phyloP scores from a whole-genome alignment of 1,140 invertebrate genomes.

The Latrodectus geometricus region DNA sequence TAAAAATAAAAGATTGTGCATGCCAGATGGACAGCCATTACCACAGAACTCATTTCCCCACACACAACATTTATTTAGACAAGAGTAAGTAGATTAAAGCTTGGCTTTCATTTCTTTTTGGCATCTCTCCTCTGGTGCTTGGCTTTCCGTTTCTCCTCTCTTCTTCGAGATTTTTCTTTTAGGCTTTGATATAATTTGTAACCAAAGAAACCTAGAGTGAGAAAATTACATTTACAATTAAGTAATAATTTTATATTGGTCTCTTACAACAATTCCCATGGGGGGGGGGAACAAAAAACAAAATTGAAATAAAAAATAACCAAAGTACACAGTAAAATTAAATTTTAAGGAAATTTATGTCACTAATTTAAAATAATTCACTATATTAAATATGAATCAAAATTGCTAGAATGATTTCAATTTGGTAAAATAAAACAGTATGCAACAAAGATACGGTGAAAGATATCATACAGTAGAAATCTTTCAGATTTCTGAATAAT shows the following conservation, averaged over 20 bases:
- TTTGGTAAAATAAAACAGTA: too few relatives aligned
- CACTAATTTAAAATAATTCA: too few relatives aligned
- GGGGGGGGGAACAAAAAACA: too few relatives aligned
- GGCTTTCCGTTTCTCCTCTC: conserved; percentile 78
- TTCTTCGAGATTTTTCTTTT: conserved; percentile 77
- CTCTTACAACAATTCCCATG: conserved; percentile 14
- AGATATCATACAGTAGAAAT: too few relatives aligned
- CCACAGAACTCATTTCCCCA: neutral
- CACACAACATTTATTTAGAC: conserved; percentile 28
- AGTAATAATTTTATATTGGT: too few relatives aligned
- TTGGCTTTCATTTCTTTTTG: conserved; percentile 45
- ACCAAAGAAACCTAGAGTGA: conserved; percentile 82
- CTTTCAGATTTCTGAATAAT: too few relatives aligned
- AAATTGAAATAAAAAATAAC: neutral
- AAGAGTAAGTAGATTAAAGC: neutral
- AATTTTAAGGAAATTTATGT: too few relatives aligned
- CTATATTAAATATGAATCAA: too few relatives aligned
- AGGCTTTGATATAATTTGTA: conserved; percentile 84
- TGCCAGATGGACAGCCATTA: conserved; percentile 49
- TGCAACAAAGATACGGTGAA: too few relatives aligned
- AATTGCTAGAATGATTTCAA: too few relatives aligned
- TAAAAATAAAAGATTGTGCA: conserved; percentile 52
- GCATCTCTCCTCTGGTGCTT: conserved; percentile 74
- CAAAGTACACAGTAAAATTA: too few relatives aligned
- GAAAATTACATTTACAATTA: conserved; percentile 61